Base-by-base conservation (phyloP, 1,140 invertebrate species). In the Monochamus saltuarius region DNA sequence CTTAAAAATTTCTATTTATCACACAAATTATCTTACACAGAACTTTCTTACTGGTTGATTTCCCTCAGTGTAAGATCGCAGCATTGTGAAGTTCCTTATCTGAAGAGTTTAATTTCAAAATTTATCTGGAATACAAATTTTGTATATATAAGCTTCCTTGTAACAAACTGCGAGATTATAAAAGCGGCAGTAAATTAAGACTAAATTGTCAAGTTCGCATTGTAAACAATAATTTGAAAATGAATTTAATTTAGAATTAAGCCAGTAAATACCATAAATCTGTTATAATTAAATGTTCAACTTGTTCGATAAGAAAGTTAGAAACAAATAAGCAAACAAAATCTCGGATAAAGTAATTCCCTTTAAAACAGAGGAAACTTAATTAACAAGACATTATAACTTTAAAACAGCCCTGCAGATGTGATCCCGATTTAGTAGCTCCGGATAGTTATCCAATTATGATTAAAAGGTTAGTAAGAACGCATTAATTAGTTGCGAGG, bases 381-480 rank as follows among this genome's bases (percentile, higher is more conserved):
- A 73, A 71, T 73, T 73, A 73, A 71, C 71, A 70, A 71, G 71
- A 73, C 62, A 73, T 73, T 69, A 73, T 67, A 71, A 73, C 57
- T 73, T 73, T 69, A 63, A 65, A 67, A 65, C 65, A 65, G 59
- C 45, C 37, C 60, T 59, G 61, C 69, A 66, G 65, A 62, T 69
- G 62, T 68, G 66, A 68, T 66, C 60, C 49, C 65, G 67, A 70
- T 71, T 67, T 65, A 70, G 61, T 61, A 63, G 61, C 65, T 65
- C 59, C 58, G 54, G 68, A 68, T 69, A 72, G 67, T 71, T 67
- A 73, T 73, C 72, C 72, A 73, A 73, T 73, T 73, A 73, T 72
- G 72, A 73, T 71, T 73, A 72, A 73, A 73, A 73, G 72, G 72
- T 68, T 72, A 66, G 67, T 65, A 73, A 72, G 72, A 72, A 72